phyloP scores from a whole-genome alignment of 2,113 vertebrate species.

The Plecotus auritus region DNA sequence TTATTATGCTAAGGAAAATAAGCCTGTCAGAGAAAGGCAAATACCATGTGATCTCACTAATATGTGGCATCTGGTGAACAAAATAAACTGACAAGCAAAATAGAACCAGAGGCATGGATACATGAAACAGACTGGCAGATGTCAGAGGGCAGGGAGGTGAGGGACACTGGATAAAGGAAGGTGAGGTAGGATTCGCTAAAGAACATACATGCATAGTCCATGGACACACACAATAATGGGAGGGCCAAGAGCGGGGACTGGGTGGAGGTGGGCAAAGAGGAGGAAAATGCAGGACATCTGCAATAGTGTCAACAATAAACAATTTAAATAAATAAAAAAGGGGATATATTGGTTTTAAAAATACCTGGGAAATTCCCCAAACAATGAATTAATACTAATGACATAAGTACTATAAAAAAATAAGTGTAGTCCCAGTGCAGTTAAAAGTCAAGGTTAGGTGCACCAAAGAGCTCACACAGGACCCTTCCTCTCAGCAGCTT shows the following conservation, averaged over 20 bases:
- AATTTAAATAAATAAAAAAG: background rate
- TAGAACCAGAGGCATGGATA: background rate
- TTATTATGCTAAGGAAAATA: background rate
- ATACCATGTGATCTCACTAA: background rate
- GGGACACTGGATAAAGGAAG: background rate
- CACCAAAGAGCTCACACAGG: background rate
- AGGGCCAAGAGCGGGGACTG: background rate
- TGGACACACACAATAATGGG: background rate
- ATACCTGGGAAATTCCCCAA: background rate
- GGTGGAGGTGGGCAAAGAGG: background rate
- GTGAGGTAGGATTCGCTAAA: background rate
- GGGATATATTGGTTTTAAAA: background rate
- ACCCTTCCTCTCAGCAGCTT: background rate
- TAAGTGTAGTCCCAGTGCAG: background rate
- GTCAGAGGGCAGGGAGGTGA: background rate
- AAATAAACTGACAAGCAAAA: background rate
- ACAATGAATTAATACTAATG: background rate
- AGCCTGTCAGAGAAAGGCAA: background rate
- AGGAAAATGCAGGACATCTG: background rate
- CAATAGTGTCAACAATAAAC: background rate
- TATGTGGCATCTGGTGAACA: background rate
- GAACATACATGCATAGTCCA: background rate
- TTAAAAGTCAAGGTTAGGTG: background rate
- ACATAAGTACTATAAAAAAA: background rate
- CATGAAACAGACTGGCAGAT: background rate